phyloP scores from a whole-genome alignment of 2,888 invertebrate species.

The Oligia latruncula region DNA sequence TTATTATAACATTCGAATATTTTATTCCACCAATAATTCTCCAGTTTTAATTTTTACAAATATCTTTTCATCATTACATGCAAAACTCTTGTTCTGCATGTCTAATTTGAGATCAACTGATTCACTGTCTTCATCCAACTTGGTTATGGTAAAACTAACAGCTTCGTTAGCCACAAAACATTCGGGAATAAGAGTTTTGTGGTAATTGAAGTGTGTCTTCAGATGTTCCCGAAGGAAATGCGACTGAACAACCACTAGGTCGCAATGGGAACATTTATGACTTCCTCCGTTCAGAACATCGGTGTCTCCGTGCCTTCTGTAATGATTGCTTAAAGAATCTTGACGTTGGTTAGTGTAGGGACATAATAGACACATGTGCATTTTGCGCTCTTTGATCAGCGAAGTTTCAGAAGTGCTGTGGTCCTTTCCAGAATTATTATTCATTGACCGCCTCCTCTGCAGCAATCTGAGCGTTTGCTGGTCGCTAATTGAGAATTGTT shows the following conservation, averaged over 20 bases:
- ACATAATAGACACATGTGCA: constrained; percentile 93
- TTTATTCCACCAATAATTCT: constrained; percentile 79
- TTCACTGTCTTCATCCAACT: constrained; percentile 83
- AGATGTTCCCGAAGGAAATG: constrained; percentile 94
- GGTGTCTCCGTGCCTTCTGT: constrained; percentile 92
- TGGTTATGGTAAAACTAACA: constrained; percentile 89
- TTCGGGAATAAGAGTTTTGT: constrained; percentile 89
- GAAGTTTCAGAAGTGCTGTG: constrained; percentile 80
- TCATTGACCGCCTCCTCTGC: constrained; percentile 88
- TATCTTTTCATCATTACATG: constrained; percentile 81
- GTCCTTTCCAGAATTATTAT: constrained; percentile 81
- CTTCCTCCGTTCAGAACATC: constrained; percentile 91
- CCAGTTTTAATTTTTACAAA: constrained; percentile 86
- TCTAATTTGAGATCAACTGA: constrained; percentile 84
- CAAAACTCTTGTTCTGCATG: constrained; percentile 71
- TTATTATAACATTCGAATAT: constrained; percentile 47
- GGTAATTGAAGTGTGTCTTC: constrained; percentile 93
- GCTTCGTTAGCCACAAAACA: constrained; percentile 91
- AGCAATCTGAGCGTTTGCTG: constrained; percentile 91
- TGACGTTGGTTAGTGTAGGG: constrained; percentile 94
- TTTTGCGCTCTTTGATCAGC: constrained; percentile 90
- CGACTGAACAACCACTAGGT: constrained; percentile 94
- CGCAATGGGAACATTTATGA: constrained; percentile 95
- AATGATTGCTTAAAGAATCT: constrained; percentile 94
- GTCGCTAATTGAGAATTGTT: constrained; percentile 91